Base-by-base conservation (phyloP, 2,113 vertebrate genomes). In the Rhipidura dahli region DNA sequence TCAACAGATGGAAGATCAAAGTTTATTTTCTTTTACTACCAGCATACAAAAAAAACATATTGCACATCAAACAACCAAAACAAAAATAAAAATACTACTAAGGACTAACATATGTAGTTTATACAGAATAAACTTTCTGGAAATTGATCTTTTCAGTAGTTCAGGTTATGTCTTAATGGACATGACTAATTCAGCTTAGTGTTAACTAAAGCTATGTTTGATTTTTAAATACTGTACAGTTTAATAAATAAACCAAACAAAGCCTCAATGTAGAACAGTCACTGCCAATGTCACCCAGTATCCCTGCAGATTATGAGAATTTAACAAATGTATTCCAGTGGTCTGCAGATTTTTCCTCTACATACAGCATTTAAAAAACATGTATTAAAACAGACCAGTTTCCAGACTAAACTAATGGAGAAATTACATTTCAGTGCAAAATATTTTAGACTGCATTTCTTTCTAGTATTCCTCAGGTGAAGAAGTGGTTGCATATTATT, bases 21-120 rank as follows among this genome's bases (percentile, higher is more conserved):
- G 99, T 99, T 99, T 99, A 99, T 99, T 99, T 98, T 98, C 97
- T 97, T 98, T 99, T 99, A 99, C 99, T 99, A 99, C 98, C 98
- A 99, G 99, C 99, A 99, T 99, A 99, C 99, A 99, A 99, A 97
- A 97, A 96, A 98, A 99, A 99, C 99, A 99, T 99, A 99, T 99
- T 99, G 99, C 99, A 99, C 99, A 99, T 99, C 99, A 99, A 99
- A 99, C 99, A 99, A 99, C 98, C 98, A 99, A 99, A 99, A 99
- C 98, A 95, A 98, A 99, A 98, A 98, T 98, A 97, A 98, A 99
- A 98, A 97, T 98, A 98, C 96, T 98, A 98, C 96, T 97, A 96
- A 98, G 98, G 98, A 98, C 98, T 98, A 98, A 98, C 98, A 98
- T 98, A 98, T 98, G 98, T 98, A 98, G 96, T 98, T 98, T 98